phyloP scores from a whole-genome alignment of 2,113 vertebrate genomes.

The Acanthochromis polyacanthus region DNA sequence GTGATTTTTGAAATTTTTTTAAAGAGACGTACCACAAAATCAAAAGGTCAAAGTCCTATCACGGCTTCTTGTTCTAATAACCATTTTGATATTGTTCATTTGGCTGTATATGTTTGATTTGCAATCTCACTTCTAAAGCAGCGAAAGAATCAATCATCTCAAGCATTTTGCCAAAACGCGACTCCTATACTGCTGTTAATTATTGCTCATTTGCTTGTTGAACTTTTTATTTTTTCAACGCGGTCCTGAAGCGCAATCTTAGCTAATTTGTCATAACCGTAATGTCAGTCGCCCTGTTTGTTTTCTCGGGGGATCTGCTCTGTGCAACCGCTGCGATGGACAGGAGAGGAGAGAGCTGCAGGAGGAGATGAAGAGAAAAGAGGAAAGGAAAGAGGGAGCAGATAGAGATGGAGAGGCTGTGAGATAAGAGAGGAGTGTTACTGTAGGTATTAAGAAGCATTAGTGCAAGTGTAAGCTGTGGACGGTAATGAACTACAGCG shows the following conservation, averaged over 20 bases:
- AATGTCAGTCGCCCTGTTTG: constrained; percentile 2
- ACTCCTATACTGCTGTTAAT: too few species aligned
- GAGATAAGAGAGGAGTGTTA: constrained; percentile 34
- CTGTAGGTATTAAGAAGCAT: constrained; percentile 54
- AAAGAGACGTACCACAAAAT: too few species aligned
- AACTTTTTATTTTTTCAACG: not conserved
- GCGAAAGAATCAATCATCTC: too few species aligned
- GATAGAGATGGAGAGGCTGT: not conserved
- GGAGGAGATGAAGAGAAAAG: not conserved
- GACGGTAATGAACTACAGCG: constrained; percentile 64
- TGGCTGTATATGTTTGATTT: too few species aligned
- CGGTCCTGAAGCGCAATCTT: not conserved
- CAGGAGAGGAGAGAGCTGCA: not conserved
- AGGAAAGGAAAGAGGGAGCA: not conserved
- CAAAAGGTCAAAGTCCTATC: too few species aligned
- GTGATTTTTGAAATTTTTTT: too few species aligned
- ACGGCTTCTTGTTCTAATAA: too few species aligned
- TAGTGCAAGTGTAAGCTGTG: constrained; percentile 48
- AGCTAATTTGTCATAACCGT: not conserved
- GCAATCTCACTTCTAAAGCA: too few species aligned
- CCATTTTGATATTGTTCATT: too few species aligned
- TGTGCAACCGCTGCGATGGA: not conserved
- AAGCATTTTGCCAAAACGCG: too few species aligned
- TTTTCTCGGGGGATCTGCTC: not conserved
- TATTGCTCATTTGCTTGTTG: too few species aligned